Base-by-base conservation (phyloP, 2,888 invertebrate species). In the Himalopsyche japonica region DNA sequence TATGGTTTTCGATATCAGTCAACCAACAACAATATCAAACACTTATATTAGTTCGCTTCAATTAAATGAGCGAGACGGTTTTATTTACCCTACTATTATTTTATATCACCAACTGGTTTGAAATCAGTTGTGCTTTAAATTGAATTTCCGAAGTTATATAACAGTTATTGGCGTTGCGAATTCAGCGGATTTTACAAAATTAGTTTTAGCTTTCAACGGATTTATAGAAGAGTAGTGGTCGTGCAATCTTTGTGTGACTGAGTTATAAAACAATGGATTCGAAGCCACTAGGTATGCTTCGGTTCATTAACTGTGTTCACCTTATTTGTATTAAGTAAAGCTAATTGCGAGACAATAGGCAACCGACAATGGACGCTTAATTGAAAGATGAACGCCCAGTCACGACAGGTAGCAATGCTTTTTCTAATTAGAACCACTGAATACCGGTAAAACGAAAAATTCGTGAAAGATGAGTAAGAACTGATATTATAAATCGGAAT, bases 351-450 rank as follows among this genome's bases (percentile, higher is more conserved):
- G 83, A 86, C 70, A 78, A 79, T 79, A 77, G 27, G 78, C 12
- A n/a, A 37, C 32, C 78, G 64, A 84, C 86, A 84, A 84, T 82
- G 84, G 83, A 27, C 34, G 49, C 32, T 80, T 86, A 86, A 86
- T 86, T 86, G 86, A 86, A 82, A 84, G 78, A 82, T 76, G 85
- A 81, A 79, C 70, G 80, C 86, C 78, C 47, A 47, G 78, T 78
- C 78, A 78, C 78, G 78, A 78, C 78, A 83, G 79, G 83, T 80
- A 82, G 70, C 80, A 34, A 70, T 20, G 80, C n/a, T 47, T 30
- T 30, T 57, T 80, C 83, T 83, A 83, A 83, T 83, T 83, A 79
- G 76, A 43, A 79, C 34, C 47, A 32, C 49, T 30, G 80, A 80
- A 64, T 57, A 80, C 34, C 4, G 34, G 24, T 10, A 20, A 20